These are phyloP conservation scores for Pogoniulus pusillus DNA, from an alignment of 2,797 vertebrate genomes.

Conservation along the genomic window DNA sequence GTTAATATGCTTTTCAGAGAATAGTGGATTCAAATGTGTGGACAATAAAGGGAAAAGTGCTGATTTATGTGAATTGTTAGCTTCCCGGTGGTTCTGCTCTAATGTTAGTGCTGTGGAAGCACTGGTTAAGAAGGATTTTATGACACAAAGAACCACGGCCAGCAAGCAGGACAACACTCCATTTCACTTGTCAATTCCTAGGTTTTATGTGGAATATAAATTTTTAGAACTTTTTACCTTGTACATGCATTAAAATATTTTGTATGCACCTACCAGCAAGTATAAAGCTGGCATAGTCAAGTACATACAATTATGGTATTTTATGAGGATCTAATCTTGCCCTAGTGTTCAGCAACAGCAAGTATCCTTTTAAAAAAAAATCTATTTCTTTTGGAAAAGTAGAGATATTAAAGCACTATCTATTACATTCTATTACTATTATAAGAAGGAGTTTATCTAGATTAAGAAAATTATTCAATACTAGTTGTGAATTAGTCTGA, in stretches of 20 bases:
- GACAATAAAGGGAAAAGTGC: slow-evolving; percentile 33
- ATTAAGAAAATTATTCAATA: background rate
- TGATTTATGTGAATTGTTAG: slow-evolving; percentile 53
- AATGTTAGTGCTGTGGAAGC: background rate
- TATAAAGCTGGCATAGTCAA: background rate
- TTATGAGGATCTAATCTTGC: background rate
- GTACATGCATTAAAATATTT: background rate
- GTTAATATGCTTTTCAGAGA: slow-evolving; percentile 7
- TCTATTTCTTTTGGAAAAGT: background rate
- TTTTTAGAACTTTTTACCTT: background rate
- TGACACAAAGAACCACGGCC: background rate
- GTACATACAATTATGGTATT: background rate
- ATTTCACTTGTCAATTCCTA: background rate
- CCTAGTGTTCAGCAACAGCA: background rate
- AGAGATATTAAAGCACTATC: background rate
- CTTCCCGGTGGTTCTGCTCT: background rate
- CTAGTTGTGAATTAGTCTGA: background rate
- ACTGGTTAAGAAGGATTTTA: background rate
- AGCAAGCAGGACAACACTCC: background rate
- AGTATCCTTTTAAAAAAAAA: background rate
- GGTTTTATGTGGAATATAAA: background rate
- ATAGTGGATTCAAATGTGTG: background rate
- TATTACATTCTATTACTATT: background rate
- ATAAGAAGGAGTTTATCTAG: background rate
- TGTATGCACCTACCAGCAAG: background rate